Conservation (phyloP, 2,113 vertebrate species). For the Steatornis caripensis region DNA sequence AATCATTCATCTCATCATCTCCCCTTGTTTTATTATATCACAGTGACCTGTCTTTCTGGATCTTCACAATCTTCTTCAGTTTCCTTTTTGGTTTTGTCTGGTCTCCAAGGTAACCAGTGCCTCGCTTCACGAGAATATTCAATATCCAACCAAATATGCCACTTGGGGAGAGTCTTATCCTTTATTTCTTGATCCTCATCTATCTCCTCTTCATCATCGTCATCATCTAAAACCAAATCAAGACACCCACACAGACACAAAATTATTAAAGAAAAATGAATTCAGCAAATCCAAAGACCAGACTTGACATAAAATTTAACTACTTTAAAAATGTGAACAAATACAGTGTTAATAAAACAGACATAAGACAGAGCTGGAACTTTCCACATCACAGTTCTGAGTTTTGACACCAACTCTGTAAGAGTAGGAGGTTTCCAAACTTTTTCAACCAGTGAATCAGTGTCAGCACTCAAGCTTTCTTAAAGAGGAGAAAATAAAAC, state of each 20-base stretch:
- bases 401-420: background rate
- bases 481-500: background rate
- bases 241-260: background rate
- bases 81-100: slow-evolving; percentile 87
- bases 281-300: background rate
- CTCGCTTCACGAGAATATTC: slow-evolving; percentile 84
- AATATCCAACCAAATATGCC: slow-evolving; percentile 85
- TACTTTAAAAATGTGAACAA: background rate
- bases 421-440: background rate
- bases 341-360: background rate
- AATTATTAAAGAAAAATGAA: background rate
- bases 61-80: slow-evolving; percentile 94
- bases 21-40: background rate
- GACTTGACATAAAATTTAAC: background rate
- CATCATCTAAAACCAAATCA: slow-evolving; percentile 70
- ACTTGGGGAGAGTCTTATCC: slow-evolving; percentile 82
- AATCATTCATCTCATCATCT: background rate
- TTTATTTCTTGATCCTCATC: slow-evolving; percentile 86
- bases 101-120: slow-evolving; percentile 94
- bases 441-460: background rate
- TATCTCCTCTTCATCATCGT: slow-evolving; percentile 78
- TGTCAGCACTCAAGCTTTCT: background rate
- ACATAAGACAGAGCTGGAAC: background rate
- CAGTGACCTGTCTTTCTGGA: slow-evolving; percentile 91
- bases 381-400: background rate